phyloP scores from a whole-genome alignment of 2,797 vertebrate species.

The Phalloptychus januarius region DNA sequence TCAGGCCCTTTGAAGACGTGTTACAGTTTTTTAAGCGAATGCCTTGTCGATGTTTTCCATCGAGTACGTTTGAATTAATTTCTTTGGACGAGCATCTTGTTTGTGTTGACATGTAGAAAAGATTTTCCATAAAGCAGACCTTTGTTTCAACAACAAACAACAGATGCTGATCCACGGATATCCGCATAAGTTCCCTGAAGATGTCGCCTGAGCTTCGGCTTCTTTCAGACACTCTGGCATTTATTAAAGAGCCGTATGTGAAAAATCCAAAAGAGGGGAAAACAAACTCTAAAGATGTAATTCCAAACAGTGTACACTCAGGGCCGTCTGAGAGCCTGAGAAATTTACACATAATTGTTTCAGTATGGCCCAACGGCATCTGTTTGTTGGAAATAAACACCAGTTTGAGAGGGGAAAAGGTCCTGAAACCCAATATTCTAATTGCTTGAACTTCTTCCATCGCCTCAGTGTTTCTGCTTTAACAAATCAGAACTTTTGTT shows the following conservation, averaged over 20 bases:
- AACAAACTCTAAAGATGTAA: slow-evolving; percentile 46
- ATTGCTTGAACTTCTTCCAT: slow-evolving; percentile 38
- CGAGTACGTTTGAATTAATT: not conserved
- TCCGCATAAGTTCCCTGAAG: not conserved
- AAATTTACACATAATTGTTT: slow-evolving; percentile 45
- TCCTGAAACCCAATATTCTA: slow-evolving; percentile 43
- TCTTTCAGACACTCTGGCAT: slow-evolving; percentile 26
- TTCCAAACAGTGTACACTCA: slow-evolving; percentile 33
- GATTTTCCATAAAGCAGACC: slow-evolving; percentile 1
- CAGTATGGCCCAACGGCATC: slow-evolving; percentile 41
- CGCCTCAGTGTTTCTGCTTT: not conserved
- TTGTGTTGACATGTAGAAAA: slow-evolving; percentile 1
- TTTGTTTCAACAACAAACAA: slow-evolving; percentile 5
- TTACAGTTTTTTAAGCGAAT: not conserved
- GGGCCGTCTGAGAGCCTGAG: slow-evolving; percentile 9
- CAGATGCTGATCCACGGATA: slow-evolving; percentile 13
- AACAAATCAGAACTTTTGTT: slow-evolving; percentile 1
- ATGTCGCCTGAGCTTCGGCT: slow-evolving; percentile 4
- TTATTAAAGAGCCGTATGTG: slow-evolving; percentile 31
- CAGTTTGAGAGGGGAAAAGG: slow-evolving; percentile 12
- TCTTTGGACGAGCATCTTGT: not conserved
- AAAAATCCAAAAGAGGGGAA: slow-evolving; percentile 35
- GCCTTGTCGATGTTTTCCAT: not conserved
- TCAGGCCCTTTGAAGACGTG: not conserved
- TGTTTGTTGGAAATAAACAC: slow-evolving; percentile 49